These are phyloP conservation scores for Acanthornis magna DNA, from an alignment of 2,797 vertebrate genomes.

Conservation along the genomic window DNA sequence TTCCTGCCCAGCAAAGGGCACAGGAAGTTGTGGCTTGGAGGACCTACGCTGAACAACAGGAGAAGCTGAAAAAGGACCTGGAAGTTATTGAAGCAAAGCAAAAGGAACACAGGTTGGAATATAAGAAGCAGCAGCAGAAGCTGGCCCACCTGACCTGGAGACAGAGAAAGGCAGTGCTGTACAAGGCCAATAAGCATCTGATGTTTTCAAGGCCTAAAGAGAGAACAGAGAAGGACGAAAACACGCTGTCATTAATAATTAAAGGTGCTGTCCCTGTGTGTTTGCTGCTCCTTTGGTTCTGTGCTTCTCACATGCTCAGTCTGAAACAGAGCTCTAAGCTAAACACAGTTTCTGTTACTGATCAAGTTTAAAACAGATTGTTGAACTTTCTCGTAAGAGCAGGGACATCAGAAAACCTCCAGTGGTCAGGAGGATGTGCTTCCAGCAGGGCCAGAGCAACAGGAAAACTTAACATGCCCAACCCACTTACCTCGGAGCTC, in stretches of 20 bases:
- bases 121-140: slow-evolving; percentile 74
- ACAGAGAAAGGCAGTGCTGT: slow-evolving; percentile 75
- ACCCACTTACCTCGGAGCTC: neutral
- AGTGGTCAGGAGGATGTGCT: neutral
- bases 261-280: slow-evolving; percentile 80
- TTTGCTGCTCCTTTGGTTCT: neutral
- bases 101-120: slow-evolving; percentile 79
- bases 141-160: slow-evolving; percentile 83
- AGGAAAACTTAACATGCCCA: neutral
- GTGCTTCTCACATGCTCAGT: neutral
- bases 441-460: neutral
- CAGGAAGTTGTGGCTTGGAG: slow-evolving; percentile 91
- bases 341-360: neutral
- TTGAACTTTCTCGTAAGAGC: neutral
- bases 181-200: slow-evolving; percentile 72
- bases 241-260: slow-evolving; percentile 79
- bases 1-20: slow-evolving; percentile 80
- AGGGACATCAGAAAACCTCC: neutral
- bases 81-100: slow-evolving; percentile 81
- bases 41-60: slow-evolving; percentile 76
- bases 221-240: slow-evolving; percentile 62
- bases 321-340: neutral
- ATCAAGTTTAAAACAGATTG: neutral
- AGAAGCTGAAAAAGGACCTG: slow-evolving; percentile 77
- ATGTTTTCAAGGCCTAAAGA: slow-evolving; percentile 75